Conservation (phyloP, 2,797 vertebrate genomes). For the Chrysocyon brachyurus region DNA sequence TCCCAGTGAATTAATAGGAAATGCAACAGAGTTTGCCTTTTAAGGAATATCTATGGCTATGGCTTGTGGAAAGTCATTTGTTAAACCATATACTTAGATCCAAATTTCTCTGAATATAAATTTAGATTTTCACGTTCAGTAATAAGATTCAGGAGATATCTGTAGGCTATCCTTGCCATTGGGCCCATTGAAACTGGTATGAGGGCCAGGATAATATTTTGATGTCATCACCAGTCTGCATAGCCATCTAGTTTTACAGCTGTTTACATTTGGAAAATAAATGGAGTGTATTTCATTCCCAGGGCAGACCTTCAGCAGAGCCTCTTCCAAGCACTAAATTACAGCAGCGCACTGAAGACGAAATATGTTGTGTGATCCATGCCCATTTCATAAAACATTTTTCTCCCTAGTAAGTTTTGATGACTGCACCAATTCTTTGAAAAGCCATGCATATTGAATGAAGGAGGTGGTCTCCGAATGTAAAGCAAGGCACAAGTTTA, state of each 20-base stretch:
- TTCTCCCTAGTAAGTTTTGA: background rate
- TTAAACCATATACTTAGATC: background rate
- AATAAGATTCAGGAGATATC: background rate
- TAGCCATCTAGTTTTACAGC: background rate
- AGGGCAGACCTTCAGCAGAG: background rate
- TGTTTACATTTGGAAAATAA: background rate
- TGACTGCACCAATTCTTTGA: background rate
- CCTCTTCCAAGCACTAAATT: background rate
- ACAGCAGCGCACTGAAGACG: slow-evolving; percentile 8
- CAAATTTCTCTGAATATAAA: slow-evolving; percentile 30
- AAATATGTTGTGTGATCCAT: slow-evolving; percentile 10
- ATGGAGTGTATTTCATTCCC: slow-evolving; percentile 27
- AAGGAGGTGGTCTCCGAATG: background rate
- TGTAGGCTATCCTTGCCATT: background rate
- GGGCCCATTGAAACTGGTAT: background rate
- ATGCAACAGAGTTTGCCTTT: background rate
- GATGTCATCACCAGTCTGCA: background rate
- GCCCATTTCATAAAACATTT: slow-evolving; percentile 12
- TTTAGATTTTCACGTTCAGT: background rate
- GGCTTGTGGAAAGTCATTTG: slow-evolving; percentile 21
- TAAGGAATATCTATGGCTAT: background rate
- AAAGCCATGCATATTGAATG: background rate
- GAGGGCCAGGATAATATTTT: background rate
- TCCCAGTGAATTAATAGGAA: background rate
- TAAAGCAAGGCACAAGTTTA: background rate